Evolutionary conservation across 1,140 invertebrate genomes (phyloP).

Genomic region (Ephestia elutella): DNA sequence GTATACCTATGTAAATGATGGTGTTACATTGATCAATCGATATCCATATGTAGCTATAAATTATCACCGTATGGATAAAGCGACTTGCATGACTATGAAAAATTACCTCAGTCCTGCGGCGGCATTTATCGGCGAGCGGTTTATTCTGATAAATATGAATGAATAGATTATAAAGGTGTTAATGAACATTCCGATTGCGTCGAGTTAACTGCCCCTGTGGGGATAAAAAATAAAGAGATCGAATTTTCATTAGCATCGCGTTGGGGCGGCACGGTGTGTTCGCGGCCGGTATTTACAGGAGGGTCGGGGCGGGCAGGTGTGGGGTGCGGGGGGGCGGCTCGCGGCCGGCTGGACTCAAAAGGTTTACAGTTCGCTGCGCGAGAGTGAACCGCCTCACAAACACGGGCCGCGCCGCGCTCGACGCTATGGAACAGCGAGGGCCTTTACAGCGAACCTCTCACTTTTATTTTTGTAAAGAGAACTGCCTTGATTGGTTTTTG

Average conservation of each 20-base stretch:
- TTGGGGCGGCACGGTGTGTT: slow-evolving; percentile 64
- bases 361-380: slow-evolving; percentile 68
- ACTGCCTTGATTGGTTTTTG: slow-evolving; percentile 5
- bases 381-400: slow-evolving; percentile 70
- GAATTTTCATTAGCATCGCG: slow-evolving; percentile 70
- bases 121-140: neutral
- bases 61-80: too few relatives aligned
- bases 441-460: slow-evolving; percentile 37
- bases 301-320: slow-evolving; percentile 13
- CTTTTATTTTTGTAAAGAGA: slow-evolving; percentile 36
- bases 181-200: slow-evolving; percentile 48
- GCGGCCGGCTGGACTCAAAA: slow-evolving; percentile 62
- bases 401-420: slow-evolving; percentile 47
- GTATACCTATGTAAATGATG: too few relatives aligned
- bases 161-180: slow-evolving; percentile 15
- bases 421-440: slow-evolving; percentile 49
- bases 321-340: slow-evolving; percentile 30
- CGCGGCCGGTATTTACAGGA: slow-evolving; percentile 56
- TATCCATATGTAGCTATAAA: too few relatives aligned
- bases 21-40: too few relatives aligned
- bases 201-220: slow-evolving; percentile 38
- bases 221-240: slow-evolving; percentile 58
- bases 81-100: neutral
- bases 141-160: slow-evolving; percentile 1
- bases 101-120: neutral